These are phyloP conservation scores for Nephotettix cincticeps DNA, from an alignment of 1,140 invertebrate species.

Conservation along the genomic window DNA sequence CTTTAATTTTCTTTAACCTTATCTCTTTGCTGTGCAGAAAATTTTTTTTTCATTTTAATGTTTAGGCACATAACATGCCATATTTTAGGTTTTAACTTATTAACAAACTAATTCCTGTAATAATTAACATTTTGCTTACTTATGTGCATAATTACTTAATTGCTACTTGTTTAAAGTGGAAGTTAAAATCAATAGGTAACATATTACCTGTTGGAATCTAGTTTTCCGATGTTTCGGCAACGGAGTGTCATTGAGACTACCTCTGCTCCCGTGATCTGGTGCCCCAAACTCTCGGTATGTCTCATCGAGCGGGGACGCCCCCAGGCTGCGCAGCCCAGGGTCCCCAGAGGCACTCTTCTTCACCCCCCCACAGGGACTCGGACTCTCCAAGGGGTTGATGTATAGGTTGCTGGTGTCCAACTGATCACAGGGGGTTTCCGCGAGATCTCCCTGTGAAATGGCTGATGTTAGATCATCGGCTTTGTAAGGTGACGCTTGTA, in stretches of 20 bases:
- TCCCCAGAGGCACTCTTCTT: conserved; percentile 79
- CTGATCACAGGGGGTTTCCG: conserved; percentile 40
- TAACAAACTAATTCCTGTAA: too few species aligned
- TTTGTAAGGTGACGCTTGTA: too few species aligned
- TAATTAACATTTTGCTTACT: too few species aligned
- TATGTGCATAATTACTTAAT: too few species aligned
- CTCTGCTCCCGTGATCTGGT: conserved; percentile 57
- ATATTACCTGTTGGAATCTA: conserved; percentile 74
- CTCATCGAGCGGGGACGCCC: conserved; percentile 54
- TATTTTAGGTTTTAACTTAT: too few species aligned
- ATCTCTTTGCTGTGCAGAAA: too few species aligned
- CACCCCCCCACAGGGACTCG: conserved; percentile 49
- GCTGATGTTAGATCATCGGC: too few species aligned
- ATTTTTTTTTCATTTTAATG: too few species aligned
- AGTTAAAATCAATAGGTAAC: not conserved
- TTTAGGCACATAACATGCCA: too few species aligned
- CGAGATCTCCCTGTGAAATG: conserved; percentile 69
- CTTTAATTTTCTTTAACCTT: too few species aligned
- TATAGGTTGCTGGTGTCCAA: conserved; percentile 78
- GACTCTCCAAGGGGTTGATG: conserved; percentile 73
- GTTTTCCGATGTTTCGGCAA: conserved; percentile 83
- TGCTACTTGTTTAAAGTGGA: not conserved
- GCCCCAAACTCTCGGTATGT: conserved; percentile 52
- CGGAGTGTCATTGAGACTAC: conserved; percentile 64
- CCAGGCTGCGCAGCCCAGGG: conserved; percentile 59